Evolutionary conservation across 2,113 vertebrate species (phyloP), one percentile per base, ranked within the genome.

Genomic region (Todiramphus chloris): DNA sequence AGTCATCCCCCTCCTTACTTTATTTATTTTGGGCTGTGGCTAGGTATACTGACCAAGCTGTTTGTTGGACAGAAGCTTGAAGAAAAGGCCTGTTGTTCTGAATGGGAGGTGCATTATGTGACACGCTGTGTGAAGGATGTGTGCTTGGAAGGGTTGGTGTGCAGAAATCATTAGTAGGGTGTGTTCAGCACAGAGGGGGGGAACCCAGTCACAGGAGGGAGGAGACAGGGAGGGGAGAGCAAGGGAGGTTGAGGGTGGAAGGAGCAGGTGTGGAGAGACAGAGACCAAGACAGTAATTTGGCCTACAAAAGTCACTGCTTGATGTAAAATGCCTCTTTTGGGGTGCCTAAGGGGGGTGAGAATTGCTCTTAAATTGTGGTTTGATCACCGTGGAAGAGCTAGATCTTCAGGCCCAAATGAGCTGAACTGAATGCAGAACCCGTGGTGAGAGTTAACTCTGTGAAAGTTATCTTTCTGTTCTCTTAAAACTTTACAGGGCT

Each of bases 21-120:
- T 20, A 0, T 12, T 89, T 94, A 73, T 95, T 96, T 83, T 67
- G 83, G 89, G 60, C 88, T 83, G 74, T 83, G 89, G 89, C 10
- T 63, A 86, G 77, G 81, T 91, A 51, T 81, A 67, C 14, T 8
- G 85, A 20, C 60, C 9, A 4, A 41, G 78, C 27, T 6, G 35
- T 63, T 82, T 63, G 1, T 31, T 55, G 73, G 85, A 72, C 46
- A 88, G 91, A 67, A 66, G 90, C 81, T 77, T 60, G 78, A 92
- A 94, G 91, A 96, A 96, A 95, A 95, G 76, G 86, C 64, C 24
- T 18, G 76, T 91, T 94, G 83, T 95, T 95, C 48, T 9, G 90
- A 43, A 72, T 23, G 53, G 89, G 94, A 90, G 90, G 68, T 78
- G 80, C 0, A 1, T 63, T 75, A 25, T 41, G 76, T 66, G 92